These are phyloP conservation scores for Yoshiicerus persimilis DNA, from an alignment of 1,140 invertebrate species.

Conservation along the genomic window DNA sequence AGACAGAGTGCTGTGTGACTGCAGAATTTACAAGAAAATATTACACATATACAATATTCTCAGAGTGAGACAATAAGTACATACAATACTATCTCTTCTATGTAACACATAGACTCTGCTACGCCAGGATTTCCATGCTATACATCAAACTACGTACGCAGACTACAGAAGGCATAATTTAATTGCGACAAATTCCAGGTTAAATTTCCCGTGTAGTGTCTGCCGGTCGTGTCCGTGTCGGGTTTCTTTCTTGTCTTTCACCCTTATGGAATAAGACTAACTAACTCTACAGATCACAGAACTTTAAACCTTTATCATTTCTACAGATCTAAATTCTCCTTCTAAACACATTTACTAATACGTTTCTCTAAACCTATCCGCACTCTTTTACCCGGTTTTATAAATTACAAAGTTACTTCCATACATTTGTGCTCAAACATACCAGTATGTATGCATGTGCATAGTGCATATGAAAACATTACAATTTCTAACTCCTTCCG, in stretches of 20 bases:
- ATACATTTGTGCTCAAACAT: background rate
- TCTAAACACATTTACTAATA: too few species aligned
- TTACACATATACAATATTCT: background rate
- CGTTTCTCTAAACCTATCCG: background rate
- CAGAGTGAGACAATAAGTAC: background rate
- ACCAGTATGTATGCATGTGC: too few species aligned
- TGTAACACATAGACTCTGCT: background rate
- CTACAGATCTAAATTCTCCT: background rate
- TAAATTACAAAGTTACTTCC: background rate
- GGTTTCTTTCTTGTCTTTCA: constrained; percentile 1
- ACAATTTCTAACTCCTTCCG: background rate
- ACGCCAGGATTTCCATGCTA: background rate
- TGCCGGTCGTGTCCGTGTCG: constrained; percentile 5
- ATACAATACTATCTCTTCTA: background rate
- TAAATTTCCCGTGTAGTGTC: constrained; percentile 41
- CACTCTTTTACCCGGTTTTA: background rate
- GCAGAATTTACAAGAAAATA: background rate
- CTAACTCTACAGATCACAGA: background rate
- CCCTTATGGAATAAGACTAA: background rate
- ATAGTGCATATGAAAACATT: background rate
- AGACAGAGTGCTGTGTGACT: background rate
- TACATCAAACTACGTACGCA: background rate
- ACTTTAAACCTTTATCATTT: background rate
- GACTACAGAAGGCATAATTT: constrained; percentile 13
- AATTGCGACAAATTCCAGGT: constrained; percentile 44